Conservation (phyloP, 2,797 vertebrate genomes). For the Sebastes jordani region DNA sequence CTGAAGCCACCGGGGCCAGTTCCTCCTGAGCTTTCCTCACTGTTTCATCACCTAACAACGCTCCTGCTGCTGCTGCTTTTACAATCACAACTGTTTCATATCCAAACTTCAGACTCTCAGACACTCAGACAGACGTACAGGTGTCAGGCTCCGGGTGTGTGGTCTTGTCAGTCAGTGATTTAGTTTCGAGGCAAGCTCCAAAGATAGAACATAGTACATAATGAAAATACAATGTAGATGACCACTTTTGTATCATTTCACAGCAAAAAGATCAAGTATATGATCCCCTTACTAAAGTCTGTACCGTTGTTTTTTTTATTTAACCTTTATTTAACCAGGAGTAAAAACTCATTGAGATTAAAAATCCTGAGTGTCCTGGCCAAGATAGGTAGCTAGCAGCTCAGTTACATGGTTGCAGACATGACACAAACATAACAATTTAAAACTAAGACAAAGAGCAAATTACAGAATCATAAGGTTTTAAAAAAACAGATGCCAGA, state of each 20-base stretch:
- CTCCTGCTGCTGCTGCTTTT: not conserved
- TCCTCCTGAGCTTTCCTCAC: conserved; percentile 4
- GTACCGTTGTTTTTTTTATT: not conserved
- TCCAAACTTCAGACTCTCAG: not conserved
- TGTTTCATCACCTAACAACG: conserved; percentile 8
- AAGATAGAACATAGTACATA: not conserved
- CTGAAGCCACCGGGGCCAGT: conserved; percentile 42
- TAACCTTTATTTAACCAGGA: too few relatives aligned
- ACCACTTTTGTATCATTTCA: not conserved
- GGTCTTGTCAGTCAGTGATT: not conserved
- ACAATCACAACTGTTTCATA: not conserved
- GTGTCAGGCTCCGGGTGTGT: not conserved
- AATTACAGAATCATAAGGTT: too few relatives aligned
- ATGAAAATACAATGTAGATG: not conserved
- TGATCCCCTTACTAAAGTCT: not conserved
- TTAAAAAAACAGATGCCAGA: too few relatives aligned
- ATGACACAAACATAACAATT: too few relatives aligned
- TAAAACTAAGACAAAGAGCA: too few relatives aligned
- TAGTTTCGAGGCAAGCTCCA: not conserved
- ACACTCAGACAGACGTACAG: not conserved
- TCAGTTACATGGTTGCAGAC: too few relatives aligned
- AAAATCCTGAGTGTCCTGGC: too few relatives aligned
- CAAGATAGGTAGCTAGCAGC: too few relatives aligned
- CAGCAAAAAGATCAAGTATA: not conserved
- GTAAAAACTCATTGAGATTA: too few relatives aligned